phyloP scores from a whole-genome alignment of 2,888 invertebrate species.

The Phanerotoma sp. region DNA sequence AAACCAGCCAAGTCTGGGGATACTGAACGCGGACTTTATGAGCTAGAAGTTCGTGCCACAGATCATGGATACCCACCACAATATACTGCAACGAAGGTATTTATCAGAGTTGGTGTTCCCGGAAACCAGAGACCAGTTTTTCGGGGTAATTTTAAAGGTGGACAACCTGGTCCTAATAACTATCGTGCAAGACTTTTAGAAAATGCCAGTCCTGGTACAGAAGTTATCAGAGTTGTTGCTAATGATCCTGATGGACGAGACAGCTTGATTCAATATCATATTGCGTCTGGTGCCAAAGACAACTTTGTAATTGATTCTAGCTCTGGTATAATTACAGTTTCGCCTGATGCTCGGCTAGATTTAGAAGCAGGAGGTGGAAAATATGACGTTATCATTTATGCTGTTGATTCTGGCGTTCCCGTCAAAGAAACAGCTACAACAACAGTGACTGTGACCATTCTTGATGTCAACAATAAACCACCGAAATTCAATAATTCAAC shows the following conservation, averaged over 20 bases:
- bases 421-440: slow-evolving; percentile 78
- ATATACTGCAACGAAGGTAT: slow-evolving; percentile 67
- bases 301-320: slow-evolving; percentile 76
- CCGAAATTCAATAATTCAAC: slow-evolving; percentile 71
- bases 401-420: slow-evolving; percentile 73
- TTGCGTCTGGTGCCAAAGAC: slow-evolving; percentile 73
- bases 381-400: slow-evolving; percentile 72
- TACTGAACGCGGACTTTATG: slow-evolving; percentile 74
- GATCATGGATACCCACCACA: slow-evolving; percentile 72
- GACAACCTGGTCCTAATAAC: slow-evolving; percentile 67
- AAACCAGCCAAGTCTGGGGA: slow-evolving; percentile 71
- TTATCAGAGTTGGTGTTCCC: slow-evolving; percentile 75
- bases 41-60: slow-evolving; percentile 68
- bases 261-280: slow-evolving; percentile 68
- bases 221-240: slow-evolving; percentile 71
- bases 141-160: slow-evolving; percentile 68
- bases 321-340: slow-evolving; percentile 70
- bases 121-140: slow-evolving; percentile 81
- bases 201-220: slow-evolving; percentile 68
- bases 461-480: slow-evolving; percentile 80
- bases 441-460: slow-evolving; percentile 70
- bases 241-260: slow-evolving; percentile 80
- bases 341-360: slow-evolving; percentile 72
- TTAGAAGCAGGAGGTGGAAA: slow-evolving; percentile 68
- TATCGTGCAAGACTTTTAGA: slow-evolving; percentile 73